Evolutionary conservation across 2,113 vertebrate genomes (phyloP), one percentile per base, ranked within the genome.

Genomic region (Empidonax alnorum): DNA sequence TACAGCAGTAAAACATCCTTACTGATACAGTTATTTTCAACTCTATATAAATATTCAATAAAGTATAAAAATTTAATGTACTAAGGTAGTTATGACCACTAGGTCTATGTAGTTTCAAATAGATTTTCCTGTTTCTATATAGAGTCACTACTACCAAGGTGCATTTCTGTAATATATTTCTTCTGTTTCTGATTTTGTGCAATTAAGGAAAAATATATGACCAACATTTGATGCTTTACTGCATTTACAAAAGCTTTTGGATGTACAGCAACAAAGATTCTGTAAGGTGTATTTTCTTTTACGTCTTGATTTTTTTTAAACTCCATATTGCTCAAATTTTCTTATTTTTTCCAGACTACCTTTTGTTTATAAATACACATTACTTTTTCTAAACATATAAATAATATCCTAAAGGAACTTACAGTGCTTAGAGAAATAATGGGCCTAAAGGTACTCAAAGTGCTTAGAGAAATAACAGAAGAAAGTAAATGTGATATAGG

Each of bases 261-360:
- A 42, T 35, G 6, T 27, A 74, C 8, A 85, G 37, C 2, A 50
- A 11, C 20, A n/a, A 73, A 46, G 13, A 16, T 23, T 37, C 6
- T 53, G 12, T 42, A n/a, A 35, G 0, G 0, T 39, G 1, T 7
- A 10, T 42, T 71, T 49, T 67, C 4, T 67, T 68, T n/a, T 53
- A 9, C 22, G 25, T 8, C 9, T 12, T 47, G 6, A 10, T 46
- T 42, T 58, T 16, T 56, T 47, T 6, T 31, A 13, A 74, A 61
- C 20, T 62, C 5, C 18, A 6, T 8, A 47, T 65, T 80, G 11
- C 3, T 79, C 12, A 78, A 18, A 9, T 56, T 79, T 85, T 35
- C 12, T 42, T 1, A 35, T 46, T 71, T 85, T 79, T 79, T 46
- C 19, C 33, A 31, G 20, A 15, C 17, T 16, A 27, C 2, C 0